Evolutionary conservation across 2,888 invertebrate species (phyloP).

Genomic region (Acronicta psi): DNA sequence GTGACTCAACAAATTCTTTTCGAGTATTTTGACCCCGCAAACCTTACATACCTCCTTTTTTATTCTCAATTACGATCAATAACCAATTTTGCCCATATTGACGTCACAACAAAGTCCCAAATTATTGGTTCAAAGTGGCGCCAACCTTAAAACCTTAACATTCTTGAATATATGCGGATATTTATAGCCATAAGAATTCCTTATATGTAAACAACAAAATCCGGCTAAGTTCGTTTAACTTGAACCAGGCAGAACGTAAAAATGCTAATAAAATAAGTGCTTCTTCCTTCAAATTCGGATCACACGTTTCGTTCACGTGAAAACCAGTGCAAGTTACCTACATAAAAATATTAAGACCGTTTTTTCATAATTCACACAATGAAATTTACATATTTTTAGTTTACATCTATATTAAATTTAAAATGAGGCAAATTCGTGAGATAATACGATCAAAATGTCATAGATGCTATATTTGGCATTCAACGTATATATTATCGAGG

Average conservation of each 20-base stretch:
- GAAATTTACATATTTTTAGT: slow-evolving; percentile 1
- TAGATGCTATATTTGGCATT: slow-evolving; percentile 19
- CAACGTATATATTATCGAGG: slow-evolving; percentile 27
- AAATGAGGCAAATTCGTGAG: slow-evolving; percentile 13
- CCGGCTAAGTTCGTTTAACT: slow-evolving; percentile 45
- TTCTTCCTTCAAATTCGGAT: neutral
- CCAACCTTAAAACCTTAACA: slow-evolving; percentile 31
- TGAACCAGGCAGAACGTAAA: slow-evolving; percentile 11
- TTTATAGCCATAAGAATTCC: slow-evolving; percentile 28
- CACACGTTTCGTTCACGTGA: slow-evolving; percentile 13
- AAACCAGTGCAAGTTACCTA: neutral
- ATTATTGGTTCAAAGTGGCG: slow-evolving; percentile 34
- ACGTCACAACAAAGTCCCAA: slow-evolving; percentile 12
- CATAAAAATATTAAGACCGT: too few species aligned
- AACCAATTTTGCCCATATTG: slow-evolving; percentile 14
- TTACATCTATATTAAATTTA: neutral
- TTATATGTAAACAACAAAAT: slow-evolving; percentile 16
- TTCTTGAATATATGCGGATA: slow-evolving; percentile 35
- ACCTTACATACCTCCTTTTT: slow-evolving; percentile 15
- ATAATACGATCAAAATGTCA: slow-evolving; percentile 27
- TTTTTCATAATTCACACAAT: neutral
- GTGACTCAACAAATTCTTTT: neutral
- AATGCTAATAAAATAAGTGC: slow-evolving; percentile 6
- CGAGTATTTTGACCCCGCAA: slow-evolving; percentile 13
- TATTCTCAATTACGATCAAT: slow-evolving; percentile 13